Evolutionary conservation across 1,140 invertebrate genomes (phyloP).

Genomic region (Listronotus oregonensis): DNA sequence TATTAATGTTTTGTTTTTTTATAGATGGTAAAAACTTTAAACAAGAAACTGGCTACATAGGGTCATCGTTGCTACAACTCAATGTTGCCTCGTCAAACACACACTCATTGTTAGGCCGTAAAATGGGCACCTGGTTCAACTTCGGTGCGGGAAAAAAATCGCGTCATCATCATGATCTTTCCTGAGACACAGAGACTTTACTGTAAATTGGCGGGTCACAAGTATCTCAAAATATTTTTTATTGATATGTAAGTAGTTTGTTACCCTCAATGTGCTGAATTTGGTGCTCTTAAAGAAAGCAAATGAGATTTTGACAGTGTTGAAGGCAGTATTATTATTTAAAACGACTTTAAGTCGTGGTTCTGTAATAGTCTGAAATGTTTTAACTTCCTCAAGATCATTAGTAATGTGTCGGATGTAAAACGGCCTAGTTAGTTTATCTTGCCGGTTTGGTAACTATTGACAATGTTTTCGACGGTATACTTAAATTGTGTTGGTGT

Average conservation of each 20-base stretch:
- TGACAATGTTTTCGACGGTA: no score
- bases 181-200: constrained; percentile 55
- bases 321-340: no score
- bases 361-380: no score
- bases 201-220: background rate
- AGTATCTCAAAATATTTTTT: constrained; percentile 8
- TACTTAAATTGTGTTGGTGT: no score
- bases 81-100: constrained; percentile 52
- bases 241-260: background rate
- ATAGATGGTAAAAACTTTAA: constrained; percentile 61
- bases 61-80: constrained; percentile 54
- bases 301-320: no score
- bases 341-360: no score
- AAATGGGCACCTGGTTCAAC: constrained; percentile 66
- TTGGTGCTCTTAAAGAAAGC: background rate
- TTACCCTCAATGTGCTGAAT: background rate
- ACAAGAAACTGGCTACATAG: constrained; percentile 58
- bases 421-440: no score
- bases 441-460: no score
- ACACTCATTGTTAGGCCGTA: constrained; percentile 56
- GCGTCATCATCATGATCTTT: constrained; percentile 55
- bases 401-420: no score
- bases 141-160: constrained; percentile 64
- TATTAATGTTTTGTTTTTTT: constrained; percentile 45
- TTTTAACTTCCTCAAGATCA: no score